These are phyloP conservation scores for Corythornis madagascariensis DNA, from an alignment of 2,113 vertebrate genomes.

Conservation along the genomic window DNA sequence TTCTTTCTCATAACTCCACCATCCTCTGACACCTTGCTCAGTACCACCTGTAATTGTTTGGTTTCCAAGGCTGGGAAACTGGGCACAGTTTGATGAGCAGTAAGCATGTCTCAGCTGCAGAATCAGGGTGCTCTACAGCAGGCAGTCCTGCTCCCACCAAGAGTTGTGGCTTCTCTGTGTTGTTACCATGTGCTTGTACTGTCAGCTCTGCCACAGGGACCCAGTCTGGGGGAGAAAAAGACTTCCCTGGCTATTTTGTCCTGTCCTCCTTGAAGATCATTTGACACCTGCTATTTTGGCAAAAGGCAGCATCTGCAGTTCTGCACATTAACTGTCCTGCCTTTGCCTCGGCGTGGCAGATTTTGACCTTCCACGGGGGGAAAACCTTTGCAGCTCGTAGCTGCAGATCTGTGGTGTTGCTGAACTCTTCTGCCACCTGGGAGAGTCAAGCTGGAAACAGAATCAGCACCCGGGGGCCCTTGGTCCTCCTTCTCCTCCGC, in stretches of 20 bases:
- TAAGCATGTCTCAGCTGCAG: neutral
- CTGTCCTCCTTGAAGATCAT: neutral
- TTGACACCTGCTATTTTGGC: neutral
- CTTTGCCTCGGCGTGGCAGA: neutral
- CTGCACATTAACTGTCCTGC: neutral
- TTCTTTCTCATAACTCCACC: neutral
- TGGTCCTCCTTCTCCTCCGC: neutral
- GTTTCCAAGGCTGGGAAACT: neutral
- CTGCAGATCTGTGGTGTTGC: neutral
- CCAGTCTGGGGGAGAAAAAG: fast-evolving
- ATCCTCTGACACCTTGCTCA: neutral
- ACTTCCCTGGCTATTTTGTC: neutral
- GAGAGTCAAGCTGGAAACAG: neutral
- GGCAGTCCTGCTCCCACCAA: neutral
- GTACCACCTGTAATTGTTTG: neutral
- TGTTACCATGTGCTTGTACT: neutral
- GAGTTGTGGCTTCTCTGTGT: neutral
- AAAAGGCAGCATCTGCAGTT: neutral
- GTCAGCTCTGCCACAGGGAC: neutral
- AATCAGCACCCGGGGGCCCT: neutral
- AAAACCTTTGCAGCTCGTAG: neutral
- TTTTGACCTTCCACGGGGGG: neutral
- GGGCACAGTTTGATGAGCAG: neutral
- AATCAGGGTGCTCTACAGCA: neutral
- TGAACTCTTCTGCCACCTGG: neutral